These are phyloP conservation scores for Streblospio benedicti DNA, from an alignment of 1,140 invertebrate genomes.

Conservation along the genomic window DNA sequence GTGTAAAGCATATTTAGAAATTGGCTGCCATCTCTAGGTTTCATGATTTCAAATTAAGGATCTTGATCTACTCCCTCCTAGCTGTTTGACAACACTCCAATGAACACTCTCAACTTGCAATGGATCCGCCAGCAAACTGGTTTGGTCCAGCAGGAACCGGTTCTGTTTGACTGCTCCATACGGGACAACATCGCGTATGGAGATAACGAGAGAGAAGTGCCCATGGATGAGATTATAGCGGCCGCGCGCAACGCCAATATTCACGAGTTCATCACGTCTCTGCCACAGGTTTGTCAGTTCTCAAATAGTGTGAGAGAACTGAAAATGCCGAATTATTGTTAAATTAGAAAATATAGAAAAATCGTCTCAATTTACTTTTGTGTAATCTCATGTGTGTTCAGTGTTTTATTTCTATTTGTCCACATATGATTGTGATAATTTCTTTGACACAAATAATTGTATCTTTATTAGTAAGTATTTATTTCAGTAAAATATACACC, in stretches of 20 bases:
- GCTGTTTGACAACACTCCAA: conserved; percentile 25
- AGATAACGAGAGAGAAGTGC: conserved; percentile 58
- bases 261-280: conserved; percentile 68
- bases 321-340: too few relatives aligned
- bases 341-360: too few relatives aligned
- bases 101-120: conserved; percentile 36
- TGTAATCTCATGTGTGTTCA: too few relatives aligned
- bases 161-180: conserved; percentile 77
- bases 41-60: neutral
- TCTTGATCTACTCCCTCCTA: conserved; percentile 9
- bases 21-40: neutral
- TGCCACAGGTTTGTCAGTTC: conserved; percentile 53
- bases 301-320: too few relatives aligned
- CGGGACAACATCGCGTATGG: conserved; percentile 83
- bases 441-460: too few relatives aligned
- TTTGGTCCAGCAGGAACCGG: conserved; percentile 73
- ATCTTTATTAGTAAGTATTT: too few relatives aligned
- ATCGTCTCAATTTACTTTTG: too few relatives aligned
- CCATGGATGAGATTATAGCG: conserved; percentile 66
- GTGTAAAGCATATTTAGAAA: neutral
- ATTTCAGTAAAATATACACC: too few relatives aligned
- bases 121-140: conserved; percentile 58
- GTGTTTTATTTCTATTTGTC: too few relatives aligned
- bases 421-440: too few relatives aligned
- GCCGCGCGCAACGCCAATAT: conserved; percentile 80